Evolutionary conservation across 2,888 invertebrate species (phyloP).

Genomic region (Criorhina ranunculi): DNA sequence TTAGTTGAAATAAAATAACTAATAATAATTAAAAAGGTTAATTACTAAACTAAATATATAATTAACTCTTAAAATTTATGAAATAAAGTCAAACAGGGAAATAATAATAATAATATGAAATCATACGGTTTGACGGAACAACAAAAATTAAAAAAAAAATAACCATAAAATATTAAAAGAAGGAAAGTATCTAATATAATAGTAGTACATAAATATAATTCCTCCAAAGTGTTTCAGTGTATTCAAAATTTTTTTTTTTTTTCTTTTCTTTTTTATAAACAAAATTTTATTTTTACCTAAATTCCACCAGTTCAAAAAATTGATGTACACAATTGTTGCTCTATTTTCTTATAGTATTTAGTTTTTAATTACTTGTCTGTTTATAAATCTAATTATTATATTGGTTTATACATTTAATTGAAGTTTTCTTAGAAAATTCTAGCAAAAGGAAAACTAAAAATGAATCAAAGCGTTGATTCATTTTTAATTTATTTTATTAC

Average conservation of each 20-base stretch:
- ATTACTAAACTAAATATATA: constrained; percentile 58
- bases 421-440: constrained; percentile 73
- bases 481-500: constrained; percentile 48
- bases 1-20: constrained; percentile 67
- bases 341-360: constrained; percentile 19
- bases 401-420: constrained; percentile 35
- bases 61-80: constrained; percentile 43
- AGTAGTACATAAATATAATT: neutral
- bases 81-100: constrained; percentile 61
- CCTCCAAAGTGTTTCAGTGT: constrained; percentile 5
- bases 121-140: constrained; percentile 51
- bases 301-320: constrained; percentile 58
- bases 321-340: constrained; percentile 39
- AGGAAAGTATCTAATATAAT: neutral
- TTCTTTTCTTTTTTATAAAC: constrained; percentile 1
- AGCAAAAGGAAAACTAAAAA: constrained; percentile 62
- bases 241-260: constrained; percentile 8
- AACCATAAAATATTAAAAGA: constrained; percentile 25
- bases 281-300: constrained; percentile 9
- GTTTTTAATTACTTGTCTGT: constrained; percentile 14
- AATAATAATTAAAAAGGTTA: constrained; percentile 58
- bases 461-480: constrained; percentile 29
- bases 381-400: constrained; percentile 27
- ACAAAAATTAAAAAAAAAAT: constrained; percentile 40
- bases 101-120: constrained; percentile 38